These are phyloP conservation scores for Heterohyrax brucei DNA, from an alignment of 2,797 vertebrate species.

Conservation along the genomic window DNA sequence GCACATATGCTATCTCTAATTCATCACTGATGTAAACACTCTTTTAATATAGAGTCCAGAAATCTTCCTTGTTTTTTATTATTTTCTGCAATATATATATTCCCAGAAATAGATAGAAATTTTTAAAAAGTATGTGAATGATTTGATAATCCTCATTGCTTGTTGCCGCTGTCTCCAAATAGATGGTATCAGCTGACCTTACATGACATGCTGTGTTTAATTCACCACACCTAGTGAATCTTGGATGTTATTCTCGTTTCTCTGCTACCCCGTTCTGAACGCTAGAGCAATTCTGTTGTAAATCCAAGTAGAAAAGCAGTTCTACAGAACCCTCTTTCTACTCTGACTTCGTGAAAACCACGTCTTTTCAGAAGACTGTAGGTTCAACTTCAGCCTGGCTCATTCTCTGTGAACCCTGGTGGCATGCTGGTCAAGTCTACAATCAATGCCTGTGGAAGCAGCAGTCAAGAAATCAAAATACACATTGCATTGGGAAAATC, in stretches of 20 bases:
- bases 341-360: background rate
- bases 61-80: background rate
- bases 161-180: background rate
- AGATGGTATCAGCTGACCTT: background rate
- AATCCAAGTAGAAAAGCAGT: background rate
- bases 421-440: too few species aligned
- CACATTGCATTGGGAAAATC: too few species aligned
- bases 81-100: background rate
- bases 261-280: background rate
- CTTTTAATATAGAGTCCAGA: background rate
- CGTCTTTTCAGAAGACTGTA: background rate
- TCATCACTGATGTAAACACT: background rate
- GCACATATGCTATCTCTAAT: background rate
- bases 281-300: background rate
- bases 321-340: background rate
- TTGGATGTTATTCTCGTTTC: constrained; percentile 9
- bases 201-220: background rate
- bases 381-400: too few species aligned
- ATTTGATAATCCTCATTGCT: background rate
- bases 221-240: background rate
- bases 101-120: background rate
- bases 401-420: too few species aligned
- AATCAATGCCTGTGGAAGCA: too few species aligned
- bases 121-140: background rate
- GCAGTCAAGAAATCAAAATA: too few species aligned